Evolutionary conservation across 2,888 invertebrate species (phyloP).

Genomic region (Thymelicus lineola): DNA sequence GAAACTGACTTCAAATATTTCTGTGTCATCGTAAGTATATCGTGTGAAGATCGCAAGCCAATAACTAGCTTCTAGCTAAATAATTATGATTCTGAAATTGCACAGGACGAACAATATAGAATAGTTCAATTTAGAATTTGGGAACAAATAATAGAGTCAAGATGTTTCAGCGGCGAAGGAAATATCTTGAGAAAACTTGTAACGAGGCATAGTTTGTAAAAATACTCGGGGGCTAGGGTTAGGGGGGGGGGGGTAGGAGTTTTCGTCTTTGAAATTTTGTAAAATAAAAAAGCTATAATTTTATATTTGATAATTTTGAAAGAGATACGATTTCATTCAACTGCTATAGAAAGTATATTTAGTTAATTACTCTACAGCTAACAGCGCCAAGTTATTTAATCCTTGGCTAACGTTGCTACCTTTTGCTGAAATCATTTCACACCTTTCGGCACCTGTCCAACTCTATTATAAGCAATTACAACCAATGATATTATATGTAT

Average conservation of each 20-base stretch:
- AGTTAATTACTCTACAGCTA: background rate
- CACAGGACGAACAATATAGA: no score
- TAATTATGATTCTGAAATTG: no score
- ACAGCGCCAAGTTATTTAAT: constrained; percentile 22
- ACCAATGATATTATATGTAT: no score
- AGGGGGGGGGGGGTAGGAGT: no score
- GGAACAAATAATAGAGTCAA: background rate
- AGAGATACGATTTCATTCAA: background rate
- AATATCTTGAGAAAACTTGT: background rate
- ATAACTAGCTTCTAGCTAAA: no score
- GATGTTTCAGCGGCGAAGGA: background rate
- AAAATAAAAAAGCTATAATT: no score
- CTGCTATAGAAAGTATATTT: background rate
- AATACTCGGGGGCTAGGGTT: no score
- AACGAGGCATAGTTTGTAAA: background rate
- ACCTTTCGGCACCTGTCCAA: constrained; percentile 28
- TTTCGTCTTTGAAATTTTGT: no score
- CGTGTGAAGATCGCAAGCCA: no score
- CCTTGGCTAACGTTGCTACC: constrained; percentile 13
- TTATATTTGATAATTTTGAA: background rate
- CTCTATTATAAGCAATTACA: background rate
- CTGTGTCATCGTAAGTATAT: no score
- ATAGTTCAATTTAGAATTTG: no score
- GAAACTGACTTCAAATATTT: no score
- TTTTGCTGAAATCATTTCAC: constrained; percentile 9